phyloP scores from a whole-genome alignment of 2,797 vertebrate species.

The Lepidocolaptes lacrymiger region DNA sequence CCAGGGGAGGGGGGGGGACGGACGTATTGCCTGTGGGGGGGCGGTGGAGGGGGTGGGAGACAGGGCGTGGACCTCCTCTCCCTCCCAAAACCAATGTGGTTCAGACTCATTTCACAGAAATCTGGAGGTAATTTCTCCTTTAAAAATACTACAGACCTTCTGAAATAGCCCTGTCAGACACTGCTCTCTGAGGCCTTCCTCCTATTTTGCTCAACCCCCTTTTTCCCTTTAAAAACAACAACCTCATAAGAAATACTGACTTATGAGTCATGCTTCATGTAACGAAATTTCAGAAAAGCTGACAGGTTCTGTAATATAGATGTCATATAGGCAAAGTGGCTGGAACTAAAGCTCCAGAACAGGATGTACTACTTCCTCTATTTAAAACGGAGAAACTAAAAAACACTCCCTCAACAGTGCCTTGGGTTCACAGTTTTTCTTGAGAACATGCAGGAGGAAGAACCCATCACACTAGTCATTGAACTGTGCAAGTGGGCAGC shows the following conservation, averaged over 20 bases:
- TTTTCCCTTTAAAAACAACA: neutral
- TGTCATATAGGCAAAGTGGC: neutral
- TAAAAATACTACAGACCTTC: conserved; percentile 70
- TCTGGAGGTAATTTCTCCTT: too few species aligned
- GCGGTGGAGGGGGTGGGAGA: too few species aligned
- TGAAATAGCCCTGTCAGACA: conserved; percentile 75
- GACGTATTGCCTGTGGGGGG: too few species aligned
- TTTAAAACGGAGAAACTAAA: neutral
- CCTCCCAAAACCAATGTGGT: too few species aligned
- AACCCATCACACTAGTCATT: neutral
- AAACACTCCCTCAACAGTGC: neutral
- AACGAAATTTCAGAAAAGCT: neutral
- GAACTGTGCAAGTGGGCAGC: neutral
- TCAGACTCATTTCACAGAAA: too few species aligned
- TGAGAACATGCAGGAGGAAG: neutral
- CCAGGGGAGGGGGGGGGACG: too few species aligned
- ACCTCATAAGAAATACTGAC: neutral
- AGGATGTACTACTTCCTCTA: neutral
- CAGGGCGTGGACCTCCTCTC: too few species aligned
- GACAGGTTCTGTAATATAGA: neutral
- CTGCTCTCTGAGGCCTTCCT: conserved; percentile 78
- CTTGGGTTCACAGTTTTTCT: neutral
- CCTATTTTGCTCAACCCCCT: conserved; percentile 79
- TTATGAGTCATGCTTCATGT: neutral
- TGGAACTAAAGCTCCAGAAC: neutral